Conservation (phyloP, 1,140 invertebrate species). For the Trissolcus basalis region DNA sequence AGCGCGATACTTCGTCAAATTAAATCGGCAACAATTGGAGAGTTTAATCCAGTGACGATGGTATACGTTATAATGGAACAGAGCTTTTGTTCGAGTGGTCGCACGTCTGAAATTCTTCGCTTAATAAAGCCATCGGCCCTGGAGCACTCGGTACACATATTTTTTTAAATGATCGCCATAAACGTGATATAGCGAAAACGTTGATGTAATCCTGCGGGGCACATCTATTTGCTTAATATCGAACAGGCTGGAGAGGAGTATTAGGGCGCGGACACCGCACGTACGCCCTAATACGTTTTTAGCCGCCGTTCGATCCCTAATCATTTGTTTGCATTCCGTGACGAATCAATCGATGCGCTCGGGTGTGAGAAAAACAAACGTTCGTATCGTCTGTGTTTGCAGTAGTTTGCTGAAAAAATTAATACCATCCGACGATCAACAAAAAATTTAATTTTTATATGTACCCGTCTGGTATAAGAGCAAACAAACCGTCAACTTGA, state of each 20-base stretch:
- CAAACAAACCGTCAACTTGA: not conserved
- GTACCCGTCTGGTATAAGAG: no score
- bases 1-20: not conserved
- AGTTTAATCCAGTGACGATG: slow-evolving; percentile 37
- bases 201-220: slow-evolving; percentile 29
- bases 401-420: no score
- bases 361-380: slow-evolving; percentile 41
- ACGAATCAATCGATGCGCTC: slow-evolving; percentile 25
- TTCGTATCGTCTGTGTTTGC: slow-evolving; percentile 5
- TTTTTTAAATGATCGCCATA: slow-evolving; percentile 41
- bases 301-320: slow-evolving; percentile 37
- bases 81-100: slow-evolving; percentile 15
- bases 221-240: slow-evolving; percentile 47
- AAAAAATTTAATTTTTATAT: slow-evolving; percentile 19
- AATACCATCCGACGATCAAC: not conserved
- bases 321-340: slow-evolving; percentile 46
- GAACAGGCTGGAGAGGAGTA: slow-evolving; percentile 11
- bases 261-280: slow-evolving; percentile 28
- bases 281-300: slow-evolving; percentile 46
- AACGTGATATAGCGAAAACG: slow-evolving; percentile 31
- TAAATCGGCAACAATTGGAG: slow-evolving; percentile 37
- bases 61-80: slow-evolving; percentile 19
- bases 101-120: slow-evolving; percentile 26
- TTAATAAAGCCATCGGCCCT: slow-evolving; percentile 35
- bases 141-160: slow-evolving; percentile 23